Conservation (phyloP, 1,140 invertebrate species). For the Bemisia tabaci region DNA sequence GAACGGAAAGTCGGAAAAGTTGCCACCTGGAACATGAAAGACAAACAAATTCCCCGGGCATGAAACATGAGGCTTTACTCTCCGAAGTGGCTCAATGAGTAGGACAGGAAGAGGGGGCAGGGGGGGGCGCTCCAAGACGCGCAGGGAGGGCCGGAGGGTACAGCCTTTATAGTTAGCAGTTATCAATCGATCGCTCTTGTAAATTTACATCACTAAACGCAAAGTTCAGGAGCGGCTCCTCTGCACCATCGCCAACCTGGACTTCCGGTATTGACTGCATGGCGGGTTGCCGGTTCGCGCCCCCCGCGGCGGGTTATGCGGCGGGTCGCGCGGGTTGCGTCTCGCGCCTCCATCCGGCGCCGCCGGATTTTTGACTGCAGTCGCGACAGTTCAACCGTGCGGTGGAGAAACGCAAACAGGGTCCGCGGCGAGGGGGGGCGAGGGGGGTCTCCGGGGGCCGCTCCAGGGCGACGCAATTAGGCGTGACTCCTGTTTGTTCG, state of each 20-base stretch:
- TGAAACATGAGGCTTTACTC: not conserved
- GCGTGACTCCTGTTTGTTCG: no score
- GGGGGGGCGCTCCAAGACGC: no score
- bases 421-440: no score
- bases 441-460: no score
- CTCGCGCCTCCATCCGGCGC: not conserved
- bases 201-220: not conserved
- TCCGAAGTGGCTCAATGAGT: no score
- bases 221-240: not conserved
- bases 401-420: not conserved
- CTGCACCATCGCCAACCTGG: not conserved
- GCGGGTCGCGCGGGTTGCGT: not conserved
- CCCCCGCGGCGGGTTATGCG: not conserved
- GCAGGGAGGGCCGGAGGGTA: no score
- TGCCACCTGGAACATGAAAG: not conserved
- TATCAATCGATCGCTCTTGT: not conserved
- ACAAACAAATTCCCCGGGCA: not conserved
- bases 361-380: not conserved
- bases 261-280: not conserved
- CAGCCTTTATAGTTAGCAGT: no score
- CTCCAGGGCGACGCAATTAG: no score
- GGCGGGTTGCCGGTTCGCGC: not conserved
- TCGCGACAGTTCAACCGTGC: not conserved
- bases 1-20: not conserved
- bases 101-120: no score